phyloP scores from a whole-genome alignment of 1,140 invertebrate species.

The Scylla paramamosain region DNA sequence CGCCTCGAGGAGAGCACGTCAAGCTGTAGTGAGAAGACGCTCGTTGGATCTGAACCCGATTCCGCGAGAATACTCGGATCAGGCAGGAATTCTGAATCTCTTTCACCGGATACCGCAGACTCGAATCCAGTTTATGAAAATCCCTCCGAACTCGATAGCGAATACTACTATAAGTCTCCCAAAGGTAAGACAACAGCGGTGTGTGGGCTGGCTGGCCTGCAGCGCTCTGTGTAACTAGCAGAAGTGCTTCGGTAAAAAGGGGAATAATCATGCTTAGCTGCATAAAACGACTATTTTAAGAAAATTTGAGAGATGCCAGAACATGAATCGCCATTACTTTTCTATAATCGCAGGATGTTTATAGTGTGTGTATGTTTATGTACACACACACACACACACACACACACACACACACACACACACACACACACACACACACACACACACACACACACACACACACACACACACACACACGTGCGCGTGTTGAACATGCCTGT shows the following conservation, averaged over 20 bases:
- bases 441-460: not conserved
- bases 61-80: conserved; percentile 62
- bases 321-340: too few relatives aligned
- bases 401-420: too few relatives aligned
- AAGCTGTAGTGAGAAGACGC: conserved; percentile 70
- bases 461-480: too few relatives aligned
- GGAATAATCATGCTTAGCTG: too few relatives aligned
- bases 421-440: not conserved
- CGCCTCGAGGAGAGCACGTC: conserved; percentile 57
- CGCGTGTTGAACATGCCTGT: too few relatives aligned
- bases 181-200: conserved; percentile 59
- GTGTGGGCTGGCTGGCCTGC: not conserved
- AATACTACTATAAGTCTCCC: conserved; percentile 74
- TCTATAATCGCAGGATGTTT: too few relatives aligned
- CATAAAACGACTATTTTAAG: too few relatives aligned
- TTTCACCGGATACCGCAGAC: conserved; percentile 64
- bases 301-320: too few relatives aligned
- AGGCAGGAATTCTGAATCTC: conserved; percentile 54
- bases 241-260: too few relatives aligned
- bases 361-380: too few relatives aligned
- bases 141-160: conserved; percentile 69
- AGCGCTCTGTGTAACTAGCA: not conserved
- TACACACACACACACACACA: too few relatives aligned
- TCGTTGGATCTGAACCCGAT: conserved; percentile 66
- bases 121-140: conserved; percentile 73